phyloP scores from a whole-genome alignment of 2,888 invertebrate genomes.

The Sinodicranocentrus sp. region DNA sequence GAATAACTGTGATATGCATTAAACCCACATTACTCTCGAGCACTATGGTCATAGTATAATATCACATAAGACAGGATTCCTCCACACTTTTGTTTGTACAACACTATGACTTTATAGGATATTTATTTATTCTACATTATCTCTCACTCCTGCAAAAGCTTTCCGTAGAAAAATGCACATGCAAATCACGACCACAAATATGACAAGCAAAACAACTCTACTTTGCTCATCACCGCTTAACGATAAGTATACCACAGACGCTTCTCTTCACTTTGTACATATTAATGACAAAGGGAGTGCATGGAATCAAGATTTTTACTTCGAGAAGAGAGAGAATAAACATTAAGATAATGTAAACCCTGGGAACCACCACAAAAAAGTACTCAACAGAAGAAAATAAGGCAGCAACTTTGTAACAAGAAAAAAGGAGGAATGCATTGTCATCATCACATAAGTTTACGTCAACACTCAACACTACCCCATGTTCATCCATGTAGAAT shows the following conservation, averaged over 20 bases:
- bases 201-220: too few relatives aligned
- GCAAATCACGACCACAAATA: too few relatives aligned
- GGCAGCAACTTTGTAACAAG: too few relatives aligned
- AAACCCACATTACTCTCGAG: background rate
- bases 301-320: slow-evolving; percentile 29
- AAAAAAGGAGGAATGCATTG: background rate
- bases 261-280: background rate
- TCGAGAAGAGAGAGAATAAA: too few relatives aligned
- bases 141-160: too few relatives aligned
- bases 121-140: too few relatives aligned
- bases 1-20: slow-evolving; percentile 1
- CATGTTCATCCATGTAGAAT: background rate
- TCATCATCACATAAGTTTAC: background rate
- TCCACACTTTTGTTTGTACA: too few relatives aligned
- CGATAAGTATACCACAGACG: background rate
- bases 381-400: slow-evolving; percentile 29
- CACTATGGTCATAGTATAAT: background rate
- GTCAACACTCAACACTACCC: background rate
- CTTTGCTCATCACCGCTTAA: too few relatives aligned
- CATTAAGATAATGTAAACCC: background rate
- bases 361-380: slow-evolving; percentile 38
- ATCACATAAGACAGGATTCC: too few relatives aligned
- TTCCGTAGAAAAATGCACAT: too few relatives aligned
- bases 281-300: background rate
- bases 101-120: too few relatives aligned